Percentiles rank a stretch among this genome's conserved stretches.
These are phyloP conservation scores for Hyperoplus immaculatus DNA, from an alignment of 2,797 vertebrate genomes.

Conservation along the genomic window DNA sequence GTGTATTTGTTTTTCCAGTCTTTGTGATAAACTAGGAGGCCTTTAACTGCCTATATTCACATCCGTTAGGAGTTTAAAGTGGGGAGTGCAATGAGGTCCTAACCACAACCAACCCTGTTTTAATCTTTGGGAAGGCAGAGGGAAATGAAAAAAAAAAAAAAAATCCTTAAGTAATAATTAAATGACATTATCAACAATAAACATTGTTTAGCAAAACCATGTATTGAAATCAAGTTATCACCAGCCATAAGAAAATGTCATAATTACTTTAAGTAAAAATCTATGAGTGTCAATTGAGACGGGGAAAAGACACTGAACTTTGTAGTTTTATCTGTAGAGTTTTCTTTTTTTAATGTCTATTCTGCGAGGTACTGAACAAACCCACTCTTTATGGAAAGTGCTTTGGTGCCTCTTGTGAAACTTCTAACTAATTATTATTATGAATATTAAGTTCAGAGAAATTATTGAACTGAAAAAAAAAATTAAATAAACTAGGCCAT, in stretches of 20 bases:
- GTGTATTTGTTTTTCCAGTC: conserved; percentile 30
- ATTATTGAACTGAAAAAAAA: conserved; percentile 41
- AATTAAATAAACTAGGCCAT: not conserved
- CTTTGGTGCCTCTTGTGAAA: conserved; percentile 60
- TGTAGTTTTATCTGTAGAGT: conserved; percentile 5
- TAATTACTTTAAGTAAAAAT: not conserved
- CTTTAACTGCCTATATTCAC: conserved; percentile 17
- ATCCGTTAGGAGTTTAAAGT: conserved; percentile 52
- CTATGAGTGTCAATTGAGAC: conserved; percentile 6
- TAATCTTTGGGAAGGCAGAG: conserved; percentile 28
- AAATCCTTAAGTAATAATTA: not conserved
- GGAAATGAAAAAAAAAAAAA: not conserved
- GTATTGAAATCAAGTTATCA: not conserved
- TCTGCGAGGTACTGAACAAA: conserved; percentile 53
- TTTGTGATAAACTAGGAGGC: conserved; percentile 25
- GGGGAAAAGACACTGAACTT: not conserved
- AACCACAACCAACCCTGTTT: conserved; percentile 46
- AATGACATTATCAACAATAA: not conserved
- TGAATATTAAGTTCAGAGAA: conserved; percentile 16
- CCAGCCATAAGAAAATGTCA: not conserved
- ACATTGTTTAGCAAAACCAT: conserved; percentile 5
- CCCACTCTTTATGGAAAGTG: conserved; percentile 60
- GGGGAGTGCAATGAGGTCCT: conserved; percentile 53
- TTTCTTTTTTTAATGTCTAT: not conserved
- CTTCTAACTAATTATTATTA: not conserved